phyloP scores from a whole-genome alignment of 2,888 invertebrate species.

The Drosophila tanythrix region DNA sequence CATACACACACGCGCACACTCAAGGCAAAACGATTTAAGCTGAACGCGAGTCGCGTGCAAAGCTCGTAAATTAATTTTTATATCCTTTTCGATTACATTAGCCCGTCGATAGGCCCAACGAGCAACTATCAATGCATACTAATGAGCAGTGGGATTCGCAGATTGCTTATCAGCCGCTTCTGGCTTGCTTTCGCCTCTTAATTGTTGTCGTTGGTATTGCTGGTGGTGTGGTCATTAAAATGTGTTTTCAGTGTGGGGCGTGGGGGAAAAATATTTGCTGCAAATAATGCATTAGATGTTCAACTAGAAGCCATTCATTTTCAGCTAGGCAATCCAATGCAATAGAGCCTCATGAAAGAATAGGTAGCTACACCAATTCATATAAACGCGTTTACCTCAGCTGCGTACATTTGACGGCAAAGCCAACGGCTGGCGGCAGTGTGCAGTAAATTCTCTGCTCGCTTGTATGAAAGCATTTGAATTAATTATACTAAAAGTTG shows the following conservation, averaged over 20 bases:
- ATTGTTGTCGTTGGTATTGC: slow-evolving; percentile 8
- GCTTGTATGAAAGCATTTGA: slow-evolving; percentile 68
- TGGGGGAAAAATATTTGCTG: background rate
- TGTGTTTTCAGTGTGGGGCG: slow-evolving; percentile 28
- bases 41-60: slow-evolving; percentile 42
- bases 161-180: slow-evolving; percentile 30
- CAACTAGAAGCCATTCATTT: slow-evolving; percentile 27
- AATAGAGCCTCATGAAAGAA: slow-evolving; percentile 1
- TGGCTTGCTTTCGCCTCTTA: slow-evolving; percentile 5
- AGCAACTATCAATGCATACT: slow-evolving; percentile 54
- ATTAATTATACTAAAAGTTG: slow-evolving; percentile 78
- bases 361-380: slow-evolving; percentile 9
- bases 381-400: slow-evolving; percentile 38
- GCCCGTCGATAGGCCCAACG: slow-evolving; percentile 21
- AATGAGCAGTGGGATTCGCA: slow-evolving; percentile 32
- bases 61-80: slow-evolving; percentile 69
- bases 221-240: slow-evolving; percentile 25
- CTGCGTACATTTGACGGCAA: slow-evolving; percentile 29
- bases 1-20: background rate
- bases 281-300: slow-evolving; percentile 27
- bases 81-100: slow-evolving; percentile 64
- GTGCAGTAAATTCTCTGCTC: slow-evolving; percentile 19
- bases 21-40: background rate
- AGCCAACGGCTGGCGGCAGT: slow-evolving; percentile 8
- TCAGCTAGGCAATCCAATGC: background rate